phyloP scores from a whole-genome alignment of 2,888 invertebrate genomes.

The Dryobotodes eremita region DNA sequence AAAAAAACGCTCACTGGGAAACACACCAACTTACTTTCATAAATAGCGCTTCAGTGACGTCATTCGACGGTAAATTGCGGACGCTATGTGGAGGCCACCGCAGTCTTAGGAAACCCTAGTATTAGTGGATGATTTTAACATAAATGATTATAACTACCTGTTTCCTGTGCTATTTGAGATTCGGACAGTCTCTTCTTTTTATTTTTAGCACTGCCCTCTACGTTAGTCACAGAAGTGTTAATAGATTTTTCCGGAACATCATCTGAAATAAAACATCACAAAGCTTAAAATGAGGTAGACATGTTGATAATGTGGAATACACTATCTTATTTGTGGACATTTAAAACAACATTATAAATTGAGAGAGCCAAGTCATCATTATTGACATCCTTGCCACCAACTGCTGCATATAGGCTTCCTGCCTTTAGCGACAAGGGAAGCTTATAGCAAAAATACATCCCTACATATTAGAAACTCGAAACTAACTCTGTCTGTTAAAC shows the following conservation, averaged over 20 bases:
- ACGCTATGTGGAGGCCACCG: neutral
- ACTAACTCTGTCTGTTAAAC: neutral
- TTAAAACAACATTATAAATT: neutral
- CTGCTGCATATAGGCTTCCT: neutral
- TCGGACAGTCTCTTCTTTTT: slow-evolving; percentile 52
- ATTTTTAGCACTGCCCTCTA: slow-evolving; percentile 41
- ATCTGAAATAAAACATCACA: slow-evolving; percentile 29
- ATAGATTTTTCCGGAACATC: slow-evolving; percentile 30
- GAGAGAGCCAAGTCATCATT: neutral
- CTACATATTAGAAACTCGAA: neutral
- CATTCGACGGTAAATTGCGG: neutral
- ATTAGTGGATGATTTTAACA: neutral
- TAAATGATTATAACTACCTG: slow-evolving; percentile 16
- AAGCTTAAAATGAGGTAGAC: neutral
- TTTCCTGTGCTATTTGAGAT: slow-evolving; percentile 26
- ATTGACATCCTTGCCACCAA: neutral
- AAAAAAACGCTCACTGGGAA: neutral
- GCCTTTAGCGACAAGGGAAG: too few relatives aligned
- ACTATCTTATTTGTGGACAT: too few relatives aligned
- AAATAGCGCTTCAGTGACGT: neutral
- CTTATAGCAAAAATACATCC: neutral
- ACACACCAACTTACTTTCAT: neutral
- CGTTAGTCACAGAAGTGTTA: slow-evolving; percentile 28
- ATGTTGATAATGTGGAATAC: neutral
- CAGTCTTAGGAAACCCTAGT: too few relatives aligned